A percentile compares a stretch with the other conserved stretches of the same genome.
phyloP scores from a whole-genome alignment of 2,797 vertebrate genomes.

The Platalea minor region DNA sequence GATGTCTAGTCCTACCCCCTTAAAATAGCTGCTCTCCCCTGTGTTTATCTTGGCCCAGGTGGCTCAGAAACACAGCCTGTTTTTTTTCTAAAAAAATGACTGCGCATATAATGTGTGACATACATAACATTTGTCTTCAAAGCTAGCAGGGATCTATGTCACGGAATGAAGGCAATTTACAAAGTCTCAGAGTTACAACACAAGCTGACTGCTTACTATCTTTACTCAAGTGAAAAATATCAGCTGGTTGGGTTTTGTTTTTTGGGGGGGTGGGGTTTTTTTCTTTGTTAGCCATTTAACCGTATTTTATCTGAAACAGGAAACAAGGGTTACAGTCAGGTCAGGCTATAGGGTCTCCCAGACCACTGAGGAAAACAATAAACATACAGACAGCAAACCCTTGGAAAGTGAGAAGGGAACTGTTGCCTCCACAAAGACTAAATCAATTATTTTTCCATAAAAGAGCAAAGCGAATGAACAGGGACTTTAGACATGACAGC shows the following conservation, averaged over 20 bases:
- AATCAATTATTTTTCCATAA: neutral
- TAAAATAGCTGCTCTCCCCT: neutral
- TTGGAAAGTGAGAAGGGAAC: neutral
- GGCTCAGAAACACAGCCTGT: neutral
- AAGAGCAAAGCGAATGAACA: neutral
- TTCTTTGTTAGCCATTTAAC: constrained; percentile 9
- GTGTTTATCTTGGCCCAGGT: neutral
- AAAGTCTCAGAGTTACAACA: neutral
- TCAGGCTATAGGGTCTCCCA: neutral
- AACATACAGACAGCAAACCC: neutral
- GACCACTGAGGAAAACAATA: neutral
- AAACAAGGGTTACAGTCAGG: constrained; percentile 19
- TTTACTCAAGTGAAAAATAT: constrained; percentile 1
- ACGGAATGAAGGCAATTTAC: neutral
- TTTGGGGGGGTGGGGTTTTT: neutral
- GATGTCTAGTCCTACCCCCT: neutral
- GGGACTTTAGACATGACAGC: neutral
- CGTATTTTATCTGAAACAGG: neutral
- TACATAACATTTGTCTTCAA: neutral
- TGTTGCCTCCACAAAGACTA: neutral
- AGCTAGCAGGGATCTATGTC: neutral
- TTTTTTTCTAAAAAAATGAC: neutral
- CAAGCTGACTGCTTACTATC: neutral
- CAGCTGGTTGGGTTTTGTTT: neutral
- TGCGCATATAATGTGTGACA: neutral